phyloP scores from a whole-genome alignment of 2,797 vertebrate species.

The Arremon aurantiirostris region DNA sequence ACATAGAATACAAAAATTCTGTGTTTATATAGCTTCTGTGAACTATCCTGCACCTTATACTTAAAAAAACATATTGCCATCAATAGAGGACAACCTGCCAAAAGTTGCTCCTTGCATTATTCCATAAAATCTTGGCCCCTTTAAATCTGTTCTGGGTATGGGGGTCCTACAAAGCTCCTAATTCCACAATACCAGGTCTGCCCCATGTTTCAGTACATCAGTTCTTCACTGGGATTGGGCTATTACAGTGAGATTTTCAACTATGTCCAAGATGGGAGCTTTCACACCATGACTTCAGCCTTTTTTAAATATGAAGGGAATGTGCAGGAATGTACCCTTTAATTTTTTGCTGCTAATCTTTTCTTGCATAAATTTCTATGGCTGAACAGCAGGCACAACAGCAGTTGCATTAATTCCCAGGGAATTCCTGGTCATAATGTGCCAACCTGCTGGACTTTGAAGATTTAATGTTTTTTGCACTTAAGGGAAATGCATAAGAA shows the following conservation, averaged over 20 bases:
- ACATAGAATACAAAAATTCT: neutral
- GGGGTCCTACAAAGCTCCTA: neutral
- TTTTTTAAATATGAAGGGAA: neutral
- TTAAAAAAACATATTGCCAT: neutral
- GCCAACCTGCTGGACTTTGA: slow-evolving; percentile 19
- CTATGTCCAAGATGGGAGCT: neutral
- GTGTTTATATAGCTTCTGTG: neutral
- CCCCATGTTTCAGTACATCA: neutral
- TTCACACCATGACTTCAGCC: neutral
- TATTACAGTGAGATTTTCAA: neutral
- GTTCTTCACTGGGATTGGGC: neutral
- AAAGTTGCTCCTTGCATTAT: neutral
- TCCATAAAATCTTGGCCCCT: neutral
- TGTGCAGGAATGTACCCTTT: neutral
- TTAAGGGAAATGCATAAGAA: slow-evolving; percentile 28
- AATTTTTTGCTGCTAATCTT: neutral
- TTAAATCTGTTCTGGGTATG: neutral
- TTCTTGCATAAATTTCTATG: neutral
- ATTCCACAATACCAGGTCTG: neutral
- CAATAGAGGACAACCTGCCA: neutral
- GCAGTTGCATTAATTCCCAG: neutral
- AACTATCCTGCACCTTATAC: neutral
- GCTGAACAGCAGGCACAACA: slow-evolving; percentile 31
- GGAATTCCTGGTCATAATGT: slow-evolving; percentile 34
- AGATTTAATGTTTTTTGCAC: slow-evolving; percentile 24